These are phyloP conservation scores for Egretta garzetta DNA, from an alignment of 2,113 vertebrate species.

Conservation along the genomic window DNA sequence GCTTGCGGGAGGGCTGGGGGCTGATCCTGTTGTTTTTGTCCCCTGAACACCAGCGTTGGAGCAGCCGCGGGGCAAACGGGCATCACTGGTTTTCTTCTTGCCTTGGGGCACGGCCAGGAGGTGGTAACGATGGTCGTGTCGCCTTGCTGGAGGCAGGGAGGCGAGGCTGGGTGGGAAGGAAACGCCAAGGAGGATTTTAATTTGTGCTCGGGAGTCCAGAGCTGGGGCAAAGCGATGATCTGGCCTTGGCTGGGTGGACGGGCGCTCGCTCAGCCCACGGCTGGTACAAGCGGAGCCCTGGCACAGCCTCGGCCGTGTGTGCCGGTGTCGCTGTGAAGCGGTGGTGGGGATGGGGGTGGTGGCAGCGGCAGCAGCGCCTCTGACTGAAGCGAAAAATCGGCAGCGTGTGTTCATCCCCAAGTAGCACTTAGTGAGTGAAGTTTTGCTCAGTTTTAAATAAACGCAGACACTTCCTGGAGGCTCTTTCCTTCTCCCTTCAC, in stretches of 20 bases:
- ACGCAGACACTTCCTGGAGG: not conserved
- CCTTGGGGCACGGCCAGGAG: not conserved
- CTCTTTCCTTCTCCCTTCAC: not conserved
- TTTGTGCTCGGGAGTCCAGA: not conserved
- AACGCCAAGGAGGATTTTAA: not conserved
- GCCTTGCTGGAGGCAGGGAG: not conserved
- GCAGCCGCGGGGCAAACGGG: fast-evolving
- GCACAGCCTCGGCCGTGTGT: not conserved
- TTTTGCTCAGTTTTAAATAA: conserved; percentile 21
- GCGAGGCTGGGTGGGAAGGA: not conserved
- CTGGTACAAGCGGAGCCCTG: fast-evolving
- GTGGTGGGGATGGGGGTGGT: not conserved
- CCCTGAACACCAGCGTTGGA: not conserved
- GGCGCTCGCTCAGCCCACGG: not conserved
- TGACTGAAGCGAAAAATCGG: not conserved
- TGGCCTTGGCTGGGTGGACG: fast-evolving
- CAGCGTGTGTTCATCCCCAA: conserved; percentile 38
- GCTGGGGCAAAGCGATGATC: not conserved
- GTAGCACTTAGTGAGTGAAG: conserved; percentile 63
- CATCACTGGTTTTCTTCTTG: not conserved
- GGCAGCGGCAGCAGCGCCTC: not conserved
- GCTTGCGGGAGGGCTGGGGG: fast-evolving
- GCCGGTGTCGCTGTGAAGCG: not conserved
- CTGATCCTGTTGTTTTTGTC: not conserved
- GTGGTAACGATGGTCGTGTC: fast-evolving